Conservation (phyloP, 2,797 vertebrate genomes). For the Pyrocephalus nanus region DNA sequence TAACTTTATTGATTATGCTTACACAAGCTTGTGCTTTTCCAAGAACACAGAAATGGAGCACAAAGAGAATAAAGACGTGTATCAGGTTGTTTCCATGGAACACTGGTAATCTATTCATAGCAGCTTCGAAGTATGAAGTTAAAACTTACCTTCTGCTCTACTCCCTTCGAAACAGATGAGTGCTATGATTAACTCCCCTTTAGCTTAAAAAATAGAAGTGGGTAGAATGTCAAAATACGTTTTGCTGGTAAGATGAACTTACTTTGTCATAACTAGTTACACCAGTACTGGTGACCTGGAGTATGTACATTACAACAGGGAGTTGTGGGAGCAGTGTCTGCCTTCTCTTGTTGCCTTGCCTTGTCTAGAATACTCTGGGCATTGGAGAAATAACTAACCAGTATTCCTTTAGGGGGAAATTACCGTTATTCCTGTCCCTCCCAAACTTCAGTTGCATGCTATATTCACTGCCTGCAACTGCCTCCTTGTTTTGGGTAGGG, state of each 20-base stretch:
- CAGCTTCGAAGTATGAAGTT: slow-evolving; percentile 11
- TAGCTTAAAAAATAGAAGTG: slow-evolving; percentile 34
- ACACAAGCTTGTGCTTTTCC: slow-evolving; percentile 66
- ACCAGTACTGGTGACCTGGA: neutral
- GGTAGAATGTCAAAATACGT: slow-evolving; percentile 25
- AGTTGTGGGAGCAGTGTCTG: neutral
- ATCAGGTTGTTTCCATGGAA: slow-evolving; percentile 39
- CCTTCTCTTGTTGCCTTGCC: neutral
- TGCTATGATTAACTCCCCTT: slow-evolving; percentile 53
- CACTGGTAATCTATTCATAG: slow-evolving; percentile 36
- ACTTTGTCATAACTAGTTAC: neutral
- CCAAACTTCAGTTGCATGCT: neutral
- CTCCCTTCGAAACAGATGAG: slow-evolving; percentile 17
- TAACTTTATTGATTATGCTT: slow-evolving; percentile 55
- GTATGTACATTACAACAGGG: neutral
- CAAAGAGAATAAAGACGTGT: slow-evolving; percentile 7
- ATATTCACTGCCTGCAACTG: neutral
- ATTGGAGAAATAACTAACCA: neutral
- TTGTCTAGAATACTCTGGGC: neutral
- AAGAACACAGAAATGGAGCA: slow-evolving; percentile 35
- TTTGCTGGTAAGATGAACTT: slow-evolving; percentile 15
- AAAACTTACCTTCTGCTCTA: slow-evolving; percentile 65
- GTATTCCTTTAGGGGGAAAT: neutral
- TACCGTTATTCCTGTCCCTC: neutral
- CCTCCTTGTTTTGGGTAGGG: neutral